Evolutionary conservation across 2,113 vertebrate genomes (phyloP), one percentile per base, ranked within the genome.

Genomic region (Charadrius vociferus): DNA sequence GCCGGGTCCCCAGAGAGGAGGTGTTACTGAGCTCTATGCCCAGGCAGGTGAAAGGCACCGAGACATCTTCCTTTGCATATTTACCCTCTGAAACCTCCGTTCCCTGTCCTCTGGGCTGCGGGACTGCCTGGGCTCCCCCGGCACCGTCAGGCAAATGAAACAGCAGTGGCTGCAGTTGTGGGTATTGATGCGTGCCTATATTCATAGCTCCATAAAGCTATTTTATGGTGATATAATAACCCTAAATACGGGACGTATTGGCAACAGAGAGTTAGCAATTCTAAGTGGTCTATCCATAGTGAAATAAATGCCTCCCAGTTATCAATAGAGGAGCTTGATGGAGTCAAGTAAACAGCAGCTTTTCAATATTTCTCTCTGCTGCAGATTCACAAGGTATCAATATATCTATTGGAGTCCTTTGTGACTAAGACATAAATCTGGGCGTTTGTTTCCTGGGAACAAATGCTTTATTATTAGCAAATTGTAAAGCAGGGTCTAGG

Each of bases 141-240:
- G 65, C 58, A 52, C 49, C 5, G 19, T 24, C 87, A 36, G 82
- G 74, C 62, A 71, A 67, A 36, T 7, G 47, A 71, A 92, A 59
- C 37, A 66, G 71, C 75, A n/a, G 4, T 13, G 65, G 58, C 86
- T 78, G 90, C 78, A 62, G 86, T 11, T 14, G 45, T 68, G 52
- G 82, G 5, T 95, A 94, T 93, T 70, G 96, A 97, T 86, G 53
- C 30, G 71, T 47, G 59, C 82, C 73, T 24, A 5, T 88, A 96
- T 96, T 92, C 96, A 96, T 52, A 66, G 94, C 83, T 62, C 96
- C 90, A 89, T 96, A 96, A 97, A 97, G 70, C 91, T 95, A 74
- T 50, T 97, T 97, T 93, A 97, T 74, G 86, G 91, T 81, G 94
- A 95, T 94, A 87, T 86, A 95, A 97, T 94, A 87, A 93, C 95